Conservation (phyloP, 2,888 invertebrate species). For the Leptopterna dolabrata region DNA sequence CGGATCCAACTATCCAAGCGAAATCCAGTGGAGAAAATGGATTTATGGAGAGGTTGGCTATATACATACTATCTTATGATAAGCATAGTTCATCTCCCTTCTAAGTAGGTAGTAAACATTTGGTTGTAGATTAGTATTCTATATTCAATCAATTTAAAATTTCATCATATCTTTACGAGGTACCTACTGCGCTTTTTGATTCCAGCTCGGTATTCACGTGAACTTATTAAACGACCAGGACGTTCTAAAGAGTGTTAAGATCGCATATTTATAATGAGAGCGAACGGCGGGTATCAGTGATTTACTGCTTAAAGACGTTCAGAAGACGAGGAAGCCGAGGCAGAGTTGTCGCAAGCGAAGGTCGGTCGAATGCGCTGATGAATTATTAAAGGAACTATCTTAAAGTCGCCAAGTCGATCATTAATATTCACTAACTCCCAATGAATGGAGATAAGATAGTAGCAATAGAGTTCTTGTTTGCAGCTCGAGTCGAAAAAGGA, state of each 20-base stretch:
- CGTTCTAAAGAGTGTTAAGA: neutral
- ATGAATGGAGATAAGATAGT: slow-evolving; percentile 37
- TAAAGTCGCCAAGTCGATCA: slow-evolving; percentile 14
- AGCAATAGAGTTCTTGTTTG: neutral
- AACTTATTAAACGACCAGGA: neutral
- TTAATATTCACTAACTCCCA: slow-evolving; percentile 37
- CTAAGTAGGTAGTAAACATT: too few species aligned
- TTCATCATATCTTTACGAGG: too few species aligned
- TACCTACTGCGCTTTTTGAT: neutral
- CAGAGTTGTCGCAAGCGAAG: neutral
- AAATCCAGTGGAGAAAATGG: too few species aligned
- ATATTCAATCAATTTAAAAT: too few species aligned
- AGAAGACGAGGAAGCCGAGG: neutral
- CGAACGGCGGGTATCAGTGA: neutral
- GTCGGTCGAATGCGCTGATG: slow-evolving; percentile 4
- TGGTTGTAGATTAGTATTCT: too few species aligned
- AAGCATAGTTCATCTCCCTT: too few species aligned
- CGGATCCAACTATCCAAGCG: too few species aligned
- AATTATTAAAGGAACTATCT: slow-evolving; percentile 19
- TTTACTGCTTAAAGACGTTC: neutral
- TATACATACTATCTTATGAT: too few species aligned
- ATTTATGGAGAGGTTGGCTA: too few species aligned
- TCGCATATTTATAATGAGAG: neutral
- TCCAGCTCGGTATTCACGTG: neutral
- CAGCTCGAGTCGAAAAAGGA: neutral